A percentile compares a stretch with the other conserved stretches of the same genome.
Evolutionary conservation across 2,888 invertebrate genomes (phyloP).

Genomic region (Microdon myrmicae): DNA sequence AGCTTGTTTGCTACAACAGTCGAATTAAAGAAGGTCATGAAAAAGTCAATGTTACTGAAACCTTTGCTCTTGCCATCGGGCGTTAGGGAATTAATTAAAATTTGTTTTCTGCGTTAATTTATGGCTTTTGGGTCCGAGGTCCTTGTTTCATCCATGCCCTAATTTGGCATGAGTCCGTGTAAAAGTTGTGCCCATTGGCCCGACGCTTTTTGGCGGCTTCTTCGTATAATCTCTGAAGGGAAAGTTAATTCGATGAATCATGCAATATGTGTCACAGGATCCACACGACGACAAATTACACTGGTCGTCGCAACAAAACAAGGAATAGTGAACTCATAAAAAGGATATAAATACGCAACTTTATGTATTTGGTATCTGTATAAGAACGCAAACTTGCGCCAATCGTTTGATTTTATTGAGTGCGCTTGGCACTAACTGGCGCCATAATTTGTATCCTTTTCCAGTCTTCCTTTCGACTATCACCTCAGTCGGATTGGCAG

Average conservation of each 20-base stretch:
- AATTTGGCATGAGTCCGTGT: no score
- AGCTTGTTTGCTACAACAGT: neutral
- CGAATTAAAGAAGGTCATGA: neutral
- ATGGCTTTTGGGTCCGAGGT: neutral
- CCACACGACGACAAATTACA: constrained; percentile 11
- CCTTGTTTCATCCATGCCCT: neutral
- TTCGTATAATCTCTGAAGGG: constrained; percentile 1
- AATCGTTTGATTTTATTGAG: constrained; percentile 20
- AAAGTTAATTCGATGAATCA: constrained; percentile 38
- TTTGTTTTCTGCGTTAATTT: constrained; percentile 16
- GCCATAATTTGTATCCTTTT: constrained; percentile 30
- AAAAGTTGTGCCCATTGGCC: no score
- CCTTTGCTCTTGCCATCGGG: constrained; percentile 10
- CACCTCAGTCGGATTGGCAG: neutral
- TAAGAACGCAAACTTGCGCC: no score
- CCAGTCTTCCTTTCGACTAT: neutral
- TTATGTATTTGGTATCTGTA: no score
- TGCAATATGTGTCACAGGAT: constrained; percentile 24
- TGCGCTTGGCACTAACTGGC: constrained; percentile 25
- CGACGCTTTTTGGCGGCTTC: no score
- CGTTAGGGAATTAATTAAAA: constrained; percentile 27
- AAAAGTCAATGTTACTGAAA: constrained; percentile 24
- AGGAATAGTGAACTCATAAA: constrained; percentile 31
- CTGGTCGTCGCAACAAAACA: constrained; percentile 31
- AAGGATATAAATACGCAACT: constrained; percentile 3